Evolutionary conservation across 2,888 invertebrate genomes (phyloP).

Genomic region (Hypomecis punctinalis): DNA sequence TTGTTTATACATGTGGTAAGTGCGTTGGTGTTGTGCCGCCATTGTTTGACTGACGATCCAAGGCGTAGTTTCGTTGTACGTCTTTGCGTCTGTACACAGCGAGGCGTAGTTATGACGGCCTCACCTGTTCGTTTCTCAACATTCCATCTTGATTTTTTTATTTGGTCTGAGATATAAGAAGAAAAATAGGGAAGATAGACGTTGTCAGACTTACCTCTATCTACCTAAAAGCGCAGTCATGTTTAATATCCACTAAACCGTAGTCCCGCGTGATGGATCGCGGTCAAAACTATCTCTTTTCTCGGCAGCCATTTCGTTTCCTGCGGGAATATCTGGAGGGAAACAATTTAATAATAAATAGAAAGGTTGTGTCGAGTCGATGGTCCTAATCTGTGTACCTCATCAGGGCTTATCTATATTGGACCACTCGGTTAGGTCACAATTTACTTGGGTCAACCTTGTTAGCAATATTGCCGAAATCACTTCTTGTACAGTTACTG

Average conservation of each 20-base stretch:
- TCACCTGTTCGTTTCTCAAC: too few species aligned
- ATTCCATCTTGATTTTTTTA: too few species aligned
- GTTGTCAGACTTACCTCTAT: too few species aligned
- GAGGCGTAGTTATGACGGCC: too few species aligned
- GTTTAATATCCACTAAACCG: slow-evolving; percentile 19
- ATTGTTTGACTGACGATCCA: too few species aligned
- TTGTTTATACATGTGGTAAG: too few species aligned
- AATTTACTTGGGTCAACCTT: slow-evolving; percentile 18
- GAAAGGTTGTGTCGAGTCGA: slow-evolving; percentile 6
- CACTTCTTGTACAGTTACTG: neutral
- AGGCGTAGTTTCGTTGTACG: too few species aligned
- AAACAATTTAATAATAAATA: slow-evolving; percentile 18
- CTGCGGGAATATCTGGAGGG: slow-evolving; percentile 5
- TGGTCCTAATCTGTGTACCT: slow-evolving; percentile 10
- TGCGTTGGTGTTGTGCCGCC: too few species aligned
- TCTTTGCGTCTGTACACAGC: too few species aligned
- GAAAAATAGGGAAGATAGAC: too few species aligned
- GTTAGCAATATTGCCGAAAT: slow-evolving; percentile 8
- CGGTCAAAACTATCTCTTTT: slow-evolving; percentile 16
- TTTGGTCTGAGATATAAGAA: too few species aligned
- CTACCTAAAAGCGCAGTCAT: neutral
- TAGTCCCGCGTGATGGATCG: slow-evolving; percentile 20
- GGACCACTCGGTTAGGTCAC: slow-evolving; percentile 11
- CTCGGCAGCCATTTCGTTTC: neutral
- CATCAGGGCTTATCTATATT: slow-evolving; percentile 1